Evolutionary conservation across 2,888 invertebrate genomes (phyloP).

Genomic region (Vandiemenella viatica): DNA sequence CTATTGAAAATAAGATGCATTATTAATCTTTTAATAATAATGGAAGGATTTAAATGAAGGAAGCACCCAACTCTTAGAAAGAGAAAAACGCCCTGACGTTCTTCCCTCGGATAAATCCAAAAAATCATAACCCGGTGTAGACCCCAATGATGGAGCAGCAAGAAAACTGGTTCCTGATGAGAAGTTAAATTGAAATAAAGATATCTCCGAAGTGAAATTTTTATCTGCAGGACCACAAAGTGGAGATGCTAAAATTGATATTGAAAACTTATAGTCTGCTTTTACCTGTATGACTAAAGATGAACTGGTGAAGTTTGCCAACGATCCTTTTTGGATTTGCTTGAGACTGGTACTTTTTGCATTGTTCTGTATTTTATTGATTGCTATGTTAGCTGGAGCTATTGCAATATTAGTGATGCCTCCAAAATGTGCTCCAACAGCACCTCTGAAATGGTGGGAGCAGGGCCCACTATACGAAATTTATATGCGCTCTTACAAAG

Average conservation of each 20-base stretch:
- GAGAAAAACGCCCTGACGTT: neutral
- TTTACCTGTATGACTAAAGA: constrained; percentile 91
- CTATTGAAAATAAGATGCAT: no score
- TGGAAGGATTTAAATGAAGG: no score
- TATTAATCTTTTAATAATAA: no score
- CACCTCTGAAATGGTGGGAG: constrained; percentile 72
- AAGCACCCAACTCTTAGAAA: neutral
- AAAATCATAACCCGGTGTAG: constrained; percentile 31
- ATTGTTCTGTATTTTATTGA: constrained; percentile 86
- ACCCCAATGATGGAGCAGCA: constrained; percentile 49
- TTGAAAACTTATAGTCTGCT: constrained; percentile 41
- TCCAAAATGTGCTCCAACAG: constrained; percentile 70
- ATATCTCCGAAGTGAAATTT: constrained; percentile 57
- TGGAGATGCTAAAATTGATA: constrained; percentile 78
- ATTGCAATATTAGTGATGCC: constrained; percentile 77
- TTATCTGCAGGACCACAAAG: constrained; percentile 59
- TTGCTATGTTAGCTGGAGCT: constrained; percentile 87
- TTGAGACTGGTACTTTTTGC: constrained; percentile 82
- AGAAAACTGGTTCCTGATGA: constrained; percentile 45
- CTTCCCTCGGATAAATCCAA: neutral
- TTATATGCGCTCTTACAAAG: constrained; percentile 35
- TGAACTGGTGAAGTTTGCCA: constrained; percentile 88
- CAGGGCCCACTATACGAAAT: constrained; percentile 60
- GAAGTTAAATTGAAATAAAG: constrained; percentile 38
- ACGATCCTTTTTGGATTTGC: constrained; percentile 94